phyloP scores from a whole-genome alignment of 30 jellyfish, hydroid and myxozoan genomes.

The Cassiopea andromeda region DNA sequence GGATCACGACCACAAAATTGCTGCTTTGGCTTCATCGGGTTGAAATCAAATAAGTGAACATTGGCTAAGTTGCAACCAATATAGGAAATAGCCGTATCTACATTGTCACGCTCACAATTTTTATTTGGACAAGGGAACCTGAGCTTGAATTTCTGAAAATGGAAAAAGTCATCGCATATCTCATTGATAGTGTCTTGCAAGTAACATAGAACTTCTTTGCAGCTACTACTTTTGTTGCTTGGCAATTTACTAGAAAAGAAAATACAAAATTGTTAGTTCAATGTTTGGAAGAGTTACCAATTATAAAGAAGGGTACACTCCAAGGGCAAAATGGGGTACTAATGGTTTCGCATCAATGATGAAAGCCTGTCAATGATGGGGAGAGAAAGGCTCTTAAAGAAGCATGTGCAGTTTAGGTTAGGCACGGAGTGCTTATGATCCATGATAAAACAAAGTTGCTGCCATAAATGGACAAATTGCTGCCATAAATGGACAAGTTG shows the following conservation, averaged over 20 bases:
- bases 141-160: slow-evolving; percentile 22
- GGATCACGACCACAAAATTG: not conserved
- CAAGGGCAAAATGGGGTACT: not conserved
- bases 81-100: not conserved
- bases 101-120: not conserved
- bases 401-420: too few relatives aligned
- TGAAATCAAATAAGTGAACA: not conserved
- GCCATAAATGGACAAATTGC: too few relatives aligned
- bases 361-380: too few relatives aligned
- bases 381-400: too few relatives aligned
- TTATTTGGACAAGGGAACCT: not conserved
- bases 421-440: too few relatives aligned
- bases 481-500: too few relatives aligned
- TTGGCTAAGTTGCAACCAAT: not conserved
- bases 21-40: not conserved
- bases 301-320: not conserved
- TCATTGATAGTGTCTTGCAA: slow-evolving; percentile 12
- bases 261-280: not conserved
- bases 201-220: not conserved
- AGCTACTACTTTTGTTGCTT: not conserved
- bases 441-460: too few relatives aligned
- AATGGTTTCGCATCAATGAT: too few relatives aligned
- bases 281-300: not conserved
- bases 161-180: slow-evolving; percentile 40
- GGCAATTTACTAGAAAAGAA: not conserved